A percentile compares a stretch with the other conserved stretches of the same genome.
Conservation (phyloP, 2,797 vertebrate genomes). For the Enteromius fasciolatus region DNA sequence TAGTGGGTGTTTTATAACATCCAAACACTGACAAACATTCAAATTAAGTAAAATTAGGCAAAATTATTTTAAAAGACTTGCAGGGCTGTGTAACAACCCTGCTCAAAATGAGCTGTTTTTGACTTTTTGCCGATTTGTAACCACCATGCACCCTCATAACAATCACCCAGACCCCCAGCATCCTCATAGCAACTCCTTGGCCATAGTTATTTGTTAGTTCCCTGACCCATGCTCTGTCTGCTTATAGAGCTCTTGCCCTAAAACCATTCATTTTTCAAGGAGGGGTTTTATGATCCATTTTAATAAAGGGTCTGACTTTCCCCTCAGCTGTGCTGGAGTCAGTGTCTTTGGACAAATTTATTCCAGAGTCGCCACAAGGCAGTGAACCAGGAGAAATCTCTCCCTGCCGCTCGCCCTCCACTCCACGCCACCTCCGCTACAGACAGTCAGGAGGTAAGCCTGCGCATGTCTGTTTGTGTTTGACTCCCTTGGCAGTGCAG, state of each 20-base stretch:
- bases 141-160: too few relatives aligned
- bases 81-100: neutral
- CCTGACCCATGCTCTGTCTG: neutral
- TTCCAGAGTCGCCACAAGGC: conserved; percentile 82
- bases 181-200: neutral
- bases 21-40: neutral
- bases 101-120: neutral
- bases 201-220: conserved; percentile 1
- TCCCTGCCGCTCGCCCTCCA: conserved; percentile 90
- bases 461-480: neutral
- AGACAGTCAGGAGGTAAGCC: conserved; percentile 88
- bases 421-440: conserved; percentile 92
- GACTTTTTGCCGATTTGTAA: neutral
- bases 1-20: neutral
- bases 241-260: conserved; percentile 13
- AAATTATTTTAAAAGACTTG: neutral
- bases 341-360: conserved; percentile 85
- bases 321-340: conserved; percentile 87
- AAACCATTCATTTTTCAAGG: neutral
- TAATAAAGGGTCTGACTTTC: conserved; percentile 39
- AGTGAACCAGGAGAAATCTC: conserved; percentile 86
- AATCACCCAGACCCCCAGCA: neutral
- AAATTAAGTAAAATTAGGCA: neutral
- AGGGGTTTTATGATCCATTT: conserved; percentile 10
- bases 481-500: conserved; percentile 1